A percentile compares a stretch with the other conserved stretches of the same genome.
These are phyloP conservation scores for Catocala sponsa DNA, from an alignment of 2,888 invertebrate genomes.

Conservation along the genomic window DNA sequence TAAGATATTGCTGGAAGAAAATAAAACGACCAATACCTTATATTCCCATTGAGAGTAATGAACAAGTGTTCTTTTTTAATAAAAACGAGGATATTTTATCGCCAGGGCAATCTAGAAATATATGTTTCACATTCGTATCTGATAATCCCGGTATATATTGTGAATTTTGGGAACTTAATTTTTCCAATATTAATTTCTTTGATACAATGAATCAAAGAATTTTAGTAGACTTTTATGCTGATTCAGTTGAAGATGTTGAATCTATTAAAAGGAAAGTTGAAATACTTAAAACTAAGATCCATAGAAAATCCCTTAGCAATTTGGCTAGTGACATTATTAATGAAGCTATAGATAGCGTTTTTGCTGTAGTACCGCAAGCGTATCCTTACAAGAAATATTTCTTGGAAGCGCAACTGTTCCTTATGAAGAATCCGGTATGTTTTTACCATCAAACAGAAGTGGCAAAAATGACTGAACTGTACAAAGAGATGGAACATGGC, in stretches of 20 bases:
- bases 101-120: conserved; percentile 79
- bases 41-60: conserved; percentile 66
- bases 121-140: conserved; percentile 83
- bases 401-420: conserved; percentile 76
- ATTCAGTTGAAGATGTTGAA: conserved; percentile 66
- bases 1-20: conserved; percentile 85
- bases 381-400: conserved; percentile 76
- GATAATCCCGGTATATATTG: conserved; percentile 69
- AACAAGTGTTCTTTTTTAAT: conserved; percentile 86
- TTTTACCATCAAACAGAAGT: conserved; percentile 82
- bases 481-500: conserved; percentile 64
- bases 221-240: conserved; percentile 70
- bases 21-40: conserved; percentile 65
- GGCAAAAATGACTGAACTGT: conserved; percentile 66
- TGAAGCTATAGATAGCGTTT: conserved; percentile 60
- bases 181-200: conserved; percentile 77
- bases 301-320: conserved; percentile 59
- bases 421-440: conserved; percentile 79
- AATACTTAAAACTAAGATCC: conserved; percentile 61
- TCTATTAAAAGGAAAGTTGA: conserved; percentile 55
- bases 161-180: conserved; percentile 84
- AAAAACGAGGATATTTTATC: conserved; percentile 85
- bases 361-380: conserved; percentile 60
- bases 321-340: conserved; percentile 58
- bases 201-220: conserved; percentile 65